Base-by-base conservation (phyloP, 2,797 vertebrate genomes). In the Anomalospiza imberbis region DNA sequence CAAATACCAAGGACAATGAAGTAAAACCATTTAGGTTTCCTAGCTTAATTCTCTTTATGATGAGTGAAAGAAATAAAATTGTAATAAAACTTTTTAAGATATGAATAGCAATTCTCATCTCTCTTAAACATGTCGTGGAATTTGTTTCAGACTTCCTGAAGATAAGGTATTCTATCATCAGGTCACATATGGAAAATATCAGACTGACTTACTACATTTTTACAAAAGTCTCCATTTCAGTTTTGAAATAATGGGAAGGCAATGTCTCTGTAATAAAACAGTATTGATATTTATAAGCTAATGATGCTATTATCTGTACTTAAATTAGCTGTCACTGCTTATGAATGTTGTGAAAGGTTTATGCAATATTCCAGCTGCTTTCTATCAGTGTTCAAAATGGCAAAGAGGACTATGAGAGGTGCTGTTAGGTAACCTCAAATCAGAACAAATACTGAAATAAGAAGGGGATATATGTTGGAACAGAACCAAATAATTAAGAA, bases 151-250 rank as follows among this genome's bases (percentile, higher is more conserved):
- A 74, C 72, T 92, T 94, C 67, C 81, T 85, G 75, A 88, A 91
- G 83, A 40, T 48, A 78, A 68, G 53, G 85, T 61, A 42, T 51
- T 66, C 36, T 88, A 44, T 4, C 24, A 54, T 76, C 75, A 80
- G 84, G 65, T 89, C 92, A 95, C 94, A 95, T 85, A 88, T 75
- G 91, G 93, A 95, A 95, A 89, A 74, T 51, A 95, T 89, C 75
- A 95, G 89, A 68, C 34, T 47, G 47, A 72, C 61, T 77, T 34
- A 75, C 5, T 70, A 71, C 9, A 26, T 55, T 87, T 81, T 62
- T 65, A 79, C 42, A n/a, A 8, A 91, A 93, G 36, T 36, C 34
- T 67, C 57, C 28, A 47, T 72, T 72, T 87, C 34, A 36, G 28
- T 77, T 89, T 82, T 50, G 20, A 92, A 61, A 91, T 47, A 79